Conservation (phyloP, 2,797 vertebrate species). For the Coreius guichenoti region DNA sequence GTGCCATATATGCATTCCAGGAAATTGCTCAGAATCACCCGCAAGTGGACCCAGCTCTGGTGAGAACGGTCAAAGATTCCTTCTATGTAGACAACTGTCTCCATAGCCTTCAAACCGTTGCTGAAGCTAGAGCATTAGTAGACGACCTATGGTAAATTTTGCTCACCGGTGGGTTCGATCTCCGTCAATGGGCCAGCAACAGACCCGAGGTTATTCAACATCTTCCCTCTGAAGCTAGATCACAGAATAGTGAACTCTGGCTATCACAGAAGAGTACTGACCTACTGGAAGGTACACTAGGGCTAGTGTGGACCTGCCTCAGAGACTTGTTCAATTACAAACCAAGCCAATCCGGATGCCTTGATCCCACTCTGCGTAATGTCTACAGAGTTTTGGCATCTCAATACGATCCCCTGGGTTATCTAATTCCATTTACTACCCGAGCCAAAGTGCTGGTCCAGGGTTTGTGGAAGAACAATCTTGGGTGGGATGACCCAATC, state of each 20-base stretch:
- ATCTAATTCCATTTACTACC: not conserved
- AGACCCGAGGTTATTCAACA: not conserved
- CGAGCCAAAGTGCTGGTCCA: not conserved
- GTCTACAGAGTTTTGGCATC: conserved; percentile 4
- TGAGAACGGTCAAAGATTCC: not conserved
- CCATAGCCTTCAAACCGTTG: conserved; percentile 1
- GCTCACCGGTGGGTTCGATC: not conserved
- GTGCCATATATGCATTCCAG: too few relatives aligned
- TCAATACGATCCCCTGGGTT: not conserved
- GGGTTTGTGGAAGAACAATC: too few relatives aligned
- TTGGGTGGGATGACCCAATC: too few relatives aligned
- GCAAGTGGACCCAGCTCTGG: too few relatives aligned
- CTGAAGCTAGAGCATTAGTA: not conserved
- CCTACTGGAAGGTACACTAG: not conserved
- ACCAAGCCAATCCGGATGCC: too few relatives aligned
- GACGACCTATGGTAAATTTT: not conserved
- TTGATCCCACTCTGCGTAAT: too few relatives aligned
- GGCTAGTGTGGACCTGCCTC: not conserved
- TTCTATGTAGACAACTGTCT: conserved; percentile 23
- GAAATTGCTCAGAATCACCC: too few relatives aligned
- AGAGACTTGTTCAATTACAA: not conserved
- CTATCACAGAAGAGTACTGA: not conserved
- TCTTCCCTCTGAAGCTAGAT: not conserved
- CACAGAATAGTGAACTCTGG: not conserved
- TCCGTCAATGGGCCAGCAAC: conserved; percentile 11